Evolutionary conservation across 1,140 invertebrate genomes (phyloP).

Genomic region (Marisa cornuarietis): DNA sequence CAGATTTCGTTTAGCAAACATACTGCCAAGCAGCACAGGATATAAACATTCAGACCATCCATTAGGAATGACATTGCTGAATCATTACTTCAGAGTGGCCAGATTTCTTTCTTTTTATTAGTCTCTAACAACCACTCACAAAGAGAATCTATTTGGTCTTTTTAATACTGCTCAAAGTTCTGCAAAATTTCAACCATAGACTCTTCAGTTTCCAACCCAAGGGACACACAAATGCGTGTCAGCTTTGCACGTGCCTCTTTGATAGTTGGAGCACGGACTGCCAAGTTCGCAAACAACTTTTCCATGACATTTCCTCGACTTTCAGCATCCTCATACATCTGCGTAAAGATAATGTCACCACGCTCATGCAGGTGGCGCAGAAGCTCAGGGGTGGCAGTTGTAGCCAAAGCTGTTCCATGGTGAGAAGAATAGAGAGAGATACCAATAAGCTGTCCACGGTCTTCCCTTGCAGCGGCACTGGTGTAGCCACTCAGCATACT

Average conservation of each 20-base stretch:
- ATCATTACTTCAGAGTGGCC: too few relatives aligned
- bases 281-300: not conserved
- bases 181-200: not conserved
- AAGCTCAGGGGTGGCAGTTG: not conserved
- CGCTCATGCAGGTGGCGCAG: not conserved
- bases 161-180: not conserved
- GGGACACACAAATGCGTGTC: not conserved
- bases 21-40: too few relatives aligned
- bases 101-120: too few relatives aligned
- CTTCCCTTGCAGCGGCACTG: too few relatives aligned
- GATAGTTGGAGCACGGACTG: not conserved
- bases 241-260: conserved; percentile 1
- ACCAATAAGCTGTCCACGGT: not conserved
- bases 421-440: not conserved
- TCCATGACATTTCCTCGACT: not conserved
- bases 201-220: not conserved
- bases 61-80: too few relatives aligned
- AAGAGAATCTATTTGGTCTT: too few relatives aligned
- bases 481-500: not conserved
- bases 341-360: not conserved
- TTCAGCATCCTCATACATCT: not conserved
- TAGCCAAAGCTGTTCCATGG: not conserved
- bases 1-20: too few relatives aligned
- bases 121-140: too few relatives aligned
- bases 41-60: too few relatives aligned